Percentiles rank a stretch among this genome's conserved stretches.
Conservation (phyloP, 2,113 vertebrate species). For the Chaetura pelagica region DNA sequence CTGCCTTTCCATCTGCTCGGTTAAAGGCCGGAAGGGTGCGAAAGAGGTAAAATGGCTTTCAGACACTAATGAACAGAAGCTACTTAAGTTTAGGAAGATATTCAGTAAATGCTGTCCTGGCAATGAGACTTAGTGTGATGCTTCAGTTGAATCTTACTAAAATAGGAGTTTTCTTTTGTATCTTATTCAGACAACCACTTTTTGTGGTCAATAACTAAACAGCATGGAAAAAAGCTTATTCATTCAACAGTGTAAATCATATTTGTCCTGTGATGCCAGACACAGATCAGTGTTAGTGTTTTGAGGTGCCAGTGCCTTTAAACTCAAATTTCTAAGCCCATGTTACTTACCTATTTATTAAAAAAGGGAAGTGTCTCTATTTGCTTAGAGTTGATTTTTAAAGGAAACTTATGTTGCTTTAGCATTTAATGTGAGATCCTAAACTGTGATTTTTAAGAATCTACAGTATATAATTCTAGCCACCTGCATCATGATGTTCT, state of each 20-base stretch:
- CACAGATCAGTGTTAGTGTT: neutral
- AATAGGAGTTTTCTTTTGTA: neutral
- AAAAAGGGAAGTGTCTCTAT: neutral
- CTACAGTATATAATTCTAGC: neutral
- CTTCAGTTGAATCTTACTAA: neutral
- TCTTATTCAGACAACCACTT: neutral
- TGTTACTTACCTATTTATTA: neutral
- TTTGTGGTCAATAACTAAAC: neutral
- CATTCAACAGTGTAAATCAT: neutral
- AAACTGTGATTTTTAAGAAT: neutral
- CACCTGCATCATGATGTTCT: neutral
- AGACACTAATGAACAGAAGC: neutral
- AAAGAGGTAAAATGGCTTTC: conserved; percentile 87
- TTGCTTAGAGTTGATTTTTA: neutral
- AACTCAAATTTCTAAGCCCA: neutral
- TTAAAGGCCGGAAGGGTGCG: conserved; percentile 96
- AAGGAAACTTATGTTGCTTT: neutral
- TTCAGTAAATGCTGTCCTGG: neutral
- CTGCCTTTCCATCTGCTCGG: conserved; percentile 97
- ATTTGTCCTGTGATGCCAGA: neutral
- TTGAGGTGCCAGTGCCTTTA: neutral
- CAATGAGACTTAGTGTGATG: neutral
- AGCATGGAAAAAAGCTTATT: neutral
- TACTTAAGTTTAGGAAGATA: neutral
- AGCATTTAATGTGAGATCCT: neutral